phyloP scores from a whole-genome alignment of 2,797 vertebrate species.

The Octomys mimax region DNA sequence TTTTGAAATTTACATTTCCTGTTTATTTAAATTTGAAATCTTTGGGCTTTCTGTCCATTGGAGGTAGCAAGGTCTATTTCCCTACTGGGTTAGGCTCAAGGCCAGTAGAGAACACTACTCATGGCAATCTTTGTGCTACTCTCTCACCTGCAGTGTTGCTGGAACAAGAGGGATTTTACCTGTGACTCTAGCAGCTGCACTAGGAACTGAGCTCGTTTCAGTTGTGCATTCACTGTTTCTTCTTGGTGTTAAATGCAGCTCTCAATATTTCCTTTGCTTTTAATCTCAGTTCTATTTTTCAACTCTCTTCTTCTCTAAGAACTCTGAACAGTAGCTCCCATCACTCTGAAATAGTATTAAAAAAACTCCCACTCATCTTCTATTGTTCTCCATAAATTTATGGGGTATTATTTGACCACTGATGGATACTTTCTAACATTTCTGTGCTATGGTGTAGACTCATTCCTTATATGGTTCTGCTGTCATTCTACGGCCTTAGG shows the following conservation, averaged over 20 bases:
- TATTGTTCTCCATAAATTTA: background rate
- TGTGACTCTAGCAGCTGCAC: background rate
- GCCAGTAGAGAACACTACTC: background rate
- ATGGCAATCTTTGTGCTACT: fast-evolving
- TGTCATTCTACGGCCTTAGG: background rate
- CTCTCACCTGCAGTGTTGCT: too few species aligned
- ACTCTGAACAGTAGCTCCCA: background rate
- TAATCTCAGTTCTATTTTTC: background rate
- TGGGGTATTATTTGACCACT: background rate
- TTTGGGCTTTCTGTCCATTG: background rate
- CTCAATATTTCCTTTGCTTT: background rate
- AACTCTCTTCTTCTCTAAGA: background rate
- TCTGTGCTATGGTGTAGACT: background rate
- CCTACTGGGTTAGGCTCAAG: background rate
- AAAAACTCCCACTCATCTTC: background rate
- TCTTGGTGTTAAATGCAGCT: background rate
- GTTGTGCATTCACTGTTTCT: background rate
- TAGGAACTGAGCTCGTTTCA: background rate
- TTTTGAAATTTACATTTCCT: background rate
- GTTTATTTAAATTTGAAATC: background rate
- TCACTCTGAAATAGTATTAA: background rate
- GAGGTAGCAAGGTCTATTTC: background rate
- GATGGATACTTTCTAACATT: background rate
- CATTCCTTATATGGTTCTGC: background rate
- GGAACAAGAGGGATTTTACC: background rate